Conservation (phyloP, 2,797 vertebrate genomes). For the Gallinago solitaria region DNA sequence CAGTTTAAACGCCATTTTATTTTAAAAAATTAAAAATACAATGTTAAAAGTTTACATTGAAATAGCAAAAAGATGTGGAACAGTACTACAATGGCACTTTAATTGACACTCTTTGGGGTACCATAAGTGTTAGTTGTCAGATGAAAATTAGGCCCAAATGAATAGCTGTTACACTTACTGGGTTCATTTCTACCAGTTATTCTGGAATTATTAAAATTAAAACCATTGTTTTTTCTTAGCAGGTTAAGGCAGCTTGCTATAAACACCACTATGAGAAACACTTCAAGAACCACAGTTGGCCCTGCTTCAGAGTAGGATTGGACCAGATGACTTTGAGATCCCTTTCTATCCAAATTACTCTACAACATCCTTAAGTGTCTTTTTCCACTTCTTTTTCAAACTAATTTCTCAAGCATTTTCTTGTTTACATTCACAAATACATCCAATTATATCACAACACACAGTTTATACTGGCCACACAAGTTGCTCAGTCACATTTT, state of each 20-base stretch:
- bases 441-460: not conserved
- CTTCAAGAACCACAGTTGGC: not conserved
- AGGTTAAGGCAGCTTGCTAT: not conserved
- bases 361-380: not conserved
- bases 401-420: not conserved
- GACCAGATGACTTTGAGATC: not conserved
- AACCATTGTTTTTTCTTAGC: constrained; percentile 1
- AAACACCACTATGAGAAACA: not conserved
- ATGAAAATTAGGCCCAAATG: not conserved
- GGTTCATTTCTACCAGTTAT: not conserved
- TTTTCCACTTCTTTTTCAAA: not conserved
- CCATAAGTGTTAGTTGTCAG: not conserved
- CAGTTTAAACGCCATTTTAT: constrained; percentile 9
- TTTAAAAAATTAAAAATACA: constrained; percentile 36
- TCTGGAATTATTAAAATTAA: not conserved
- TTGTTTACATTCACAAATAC: not conserved
- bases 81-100: not conserved
- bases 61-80: not conserved
- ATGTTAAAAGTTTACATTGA: not conserved
- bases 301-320: not conserved
- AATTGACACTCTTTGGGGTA: not conserved
- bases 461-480: not conserved
- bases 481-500: not conserved
- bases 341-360: not conserved
- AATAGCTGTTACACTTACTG: not conserved